Evolutionary conservation across 2,888 invertebrate species (phyloP).

Genomic region (Hypercompe scribonia): DNA sequence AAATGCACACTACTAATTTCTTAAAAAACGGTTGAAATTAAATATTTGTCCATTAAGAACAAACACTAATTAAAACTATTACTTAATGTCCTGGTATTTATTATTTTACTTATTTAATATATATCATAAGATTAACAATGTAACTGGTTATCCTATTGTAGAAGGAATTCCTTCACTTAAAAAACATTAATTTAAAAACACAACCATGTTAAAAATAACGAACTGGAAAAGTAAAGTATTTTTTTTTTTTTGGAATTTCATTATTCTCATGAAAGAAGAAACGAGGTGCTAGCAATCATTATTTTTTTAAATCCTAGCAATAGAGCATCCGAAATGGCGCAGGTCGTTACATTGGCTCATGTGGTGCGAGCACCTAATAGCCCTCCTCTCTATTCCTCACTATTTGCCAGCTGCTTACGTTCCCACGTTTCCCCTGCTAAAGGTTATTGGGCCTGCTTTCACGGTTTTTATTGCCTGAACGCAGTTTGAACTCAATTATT

Average conservation of each 20-base stretch:
- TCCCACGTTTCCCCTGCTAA: slow-evolving; percentile 81
- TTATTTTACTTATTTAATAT: too few species aligned
- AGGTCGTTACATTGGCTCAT: slow-evolving; percentile 75
- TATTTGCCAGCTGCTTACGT: slow-evolving; percentile 76
- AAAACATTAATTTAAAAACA: neutral
- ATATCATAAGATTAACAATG: too few species aligned
- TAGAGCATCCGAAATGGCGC: slow-evolving; percentile 71
- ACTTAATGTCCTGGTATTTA: too few species aligned
- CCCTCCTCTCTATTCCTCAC: slow-evolving; percentile 78
- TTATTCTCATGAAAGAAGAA: slow-evolving; percentile 46
- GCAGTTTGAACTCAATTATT: slow-evolving; percentile 87
- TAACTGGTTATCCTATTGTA: too few species aligned
- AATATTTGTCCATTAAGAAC: too few species aligned
- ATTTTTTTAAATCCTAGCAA: slow-evolving; percentile 65
- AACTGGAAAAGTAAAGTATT: slow-evolving; percentile 18
- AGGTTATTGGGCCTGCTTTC: slow-evolving; percentile 85
- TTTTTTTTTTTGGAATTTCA: too few species aligned
- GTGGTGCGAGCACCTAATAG: slow-evolving; percentile 79
- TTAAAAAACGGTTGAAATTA: neutral
- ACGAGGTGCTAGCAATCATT: slow-evolving; percentile 48
- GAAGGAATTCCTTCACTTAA: neutral
- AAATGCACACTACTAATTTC: neutral
- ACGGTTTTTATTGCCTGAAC: slow-evolving; percentile 86
- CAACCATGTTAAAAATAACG: slow-evolving; percentile 3
- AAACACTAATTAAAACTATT: too few species aligned